A percentile compares a stretch with the other conserved stretches of the same genome.
Evolutionary conservation across 1,140 invertebrate species (phyloP).

Genomic region (Metopolophium dirhodum): DNA sequence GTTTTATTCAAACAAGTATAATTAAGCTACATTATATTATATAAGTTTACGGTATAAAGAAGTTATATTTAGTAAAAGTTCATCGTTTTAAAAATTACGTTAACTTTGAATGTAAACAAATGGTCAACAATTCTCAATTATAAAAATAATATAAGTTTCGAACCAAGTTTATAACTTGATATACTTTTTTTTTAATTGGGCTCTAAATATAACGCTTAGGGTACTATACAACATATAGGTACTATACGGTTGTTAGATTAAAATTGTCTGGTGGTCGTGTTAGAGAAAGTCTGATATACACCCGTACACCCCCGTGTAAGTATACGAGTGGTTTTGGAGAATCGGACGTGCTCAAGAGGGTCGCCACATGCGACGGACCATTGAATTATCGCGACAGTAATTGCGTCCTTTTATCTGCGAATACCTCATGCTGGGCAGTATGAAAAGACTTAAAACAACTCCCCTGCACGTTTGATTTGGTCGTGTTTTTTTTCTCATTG

Average conservation of each 20-base stretch:
- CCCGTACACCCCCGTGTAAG: constrained; percentile 6
- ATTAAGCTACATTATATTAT: not conserved
- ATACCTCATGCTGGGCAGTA: constrained; percentile 38
- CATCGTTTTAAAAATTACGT: not conserved
- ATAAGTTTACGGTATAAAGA: not conserved
- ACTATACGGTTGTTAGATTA: constrained; percentile 17
- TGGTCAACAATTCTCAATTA: not conserved
- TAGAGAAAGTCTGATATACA: constrained; percentile 28
- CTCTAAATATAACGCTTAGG: constrained; percentile 32
- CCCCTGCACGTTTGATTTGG: constrained; percentile 28
- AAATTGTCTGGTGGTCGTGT: constrained; percentile 35
- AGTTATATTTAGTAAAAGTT: not conserved
- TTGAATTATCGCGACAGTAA: constrained; percentile 52
- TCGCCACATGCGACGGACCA: constrained; percentile 49
- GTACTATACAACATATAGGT: not conserved
- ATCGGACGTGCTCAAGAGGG: constrained; percentile 52
- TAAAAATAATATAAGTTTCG: not conserved
- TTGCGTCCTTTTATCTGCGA: constrained; percentile 47
- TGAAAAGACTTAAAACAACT: constrained; percentile 41
- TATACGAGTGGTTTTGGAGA: constrained; percentile 40
- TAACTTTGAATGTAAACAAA: not conserved
- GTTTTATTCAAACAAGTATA: not conserved
- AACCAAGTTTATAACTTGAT: not conserved
- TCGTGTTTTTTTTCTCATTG: constrained; percentile 30
- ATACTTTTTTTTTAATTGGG: constrained; percentile 34